Evolutionary conservation across 2,113 vertebrate genomes (phyloP).

Genomic region (Tursiops truncatus): DNA sequence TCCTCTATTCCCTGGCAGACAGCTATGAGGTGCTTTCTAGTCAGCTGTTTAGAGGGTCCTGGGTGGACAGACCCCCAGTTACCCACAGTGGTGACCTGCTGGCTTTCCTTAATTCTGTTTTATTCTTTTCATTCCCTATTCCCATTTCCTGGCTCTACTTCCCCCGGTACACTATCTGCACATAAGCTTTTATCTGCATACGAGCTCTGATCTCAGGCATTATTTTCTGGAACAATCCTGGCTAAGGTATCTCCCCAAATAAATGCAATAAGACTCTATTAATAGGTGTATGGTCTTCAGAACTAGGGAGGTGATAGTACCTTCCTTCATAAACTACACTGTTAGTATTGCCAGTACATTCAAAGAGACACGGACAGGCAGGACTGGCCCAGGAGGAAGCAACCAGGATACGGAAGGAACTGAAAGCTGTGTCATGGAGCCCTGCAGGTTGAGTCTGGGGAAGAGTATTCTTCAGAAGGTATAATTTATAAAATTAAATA

Average conservation of each 20-base stretch:
- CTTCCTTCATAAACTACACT: not conserved
- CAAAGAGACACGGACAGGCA: not conserved
- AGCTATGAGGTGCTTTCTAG: not conserved
- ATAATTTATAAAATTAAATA: not conserved
- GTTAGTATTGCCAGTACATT: not conserved
- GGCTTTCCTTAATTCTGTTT: not conserved
- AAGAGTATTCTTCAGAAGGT: not conserved
- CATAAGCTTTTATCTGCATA: not conserved
- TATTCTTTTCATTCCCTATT: not conserved
- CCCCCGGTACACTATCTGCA: not conserved
- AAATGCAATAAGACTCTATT: not conserved
- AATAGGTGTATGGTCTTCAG: not conserved
- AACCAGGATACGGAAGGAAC: not conserved
- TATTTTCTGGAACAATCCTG: not conserved
- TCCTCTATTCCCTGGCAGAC: not conserved
- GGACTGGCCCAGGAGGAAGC: not conserved
- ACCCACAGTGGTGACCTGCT: not conserved
- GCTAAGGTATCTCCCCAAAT: not conserved
- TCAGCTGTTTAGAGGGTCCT: not conserved
- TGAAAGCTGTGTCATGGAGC: not conserved
- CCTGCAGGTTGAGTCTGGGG: not conserved
- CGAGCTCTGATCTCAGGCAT: not conserved
- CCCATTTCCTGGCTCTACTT: not conserved
- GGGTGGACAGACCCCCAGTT: not conserved
- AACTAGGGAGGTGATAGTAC: not conserved